phyloP scores from a whole-genome alignment of 2,888 invertebrate genomes.

The Patella depressa region DNA sequence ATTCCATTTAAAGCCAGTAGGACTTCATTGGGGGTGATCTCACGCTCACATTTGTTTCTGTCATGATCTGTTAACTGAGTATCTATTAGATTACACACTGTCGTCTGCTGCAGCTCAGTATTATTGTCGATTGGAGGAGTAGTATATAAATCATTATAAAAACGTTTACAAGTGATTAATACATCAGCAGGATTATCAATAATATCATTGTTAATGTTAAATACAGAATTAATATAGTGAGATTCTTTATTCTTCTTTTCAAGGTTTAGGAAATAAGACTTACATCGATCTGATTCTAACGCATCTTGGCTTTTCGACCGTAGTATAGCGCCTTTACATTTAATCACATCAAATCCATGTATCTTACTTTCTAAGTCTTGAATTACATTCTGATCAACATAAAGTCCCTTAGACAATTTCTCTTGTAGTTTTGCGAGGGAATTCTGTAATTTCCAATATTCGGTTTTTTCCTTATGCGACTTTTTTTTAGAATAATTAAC shows the following conservation, averaged over 20 bases:
- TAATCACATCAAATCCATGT: neutral
- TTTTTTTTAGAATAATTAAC: neutral
- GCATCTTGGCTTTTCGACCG: neutral
- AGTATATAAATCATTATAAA: neutral
- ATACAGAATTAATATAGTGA: neutral
- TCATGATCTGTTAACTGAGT: neutral
- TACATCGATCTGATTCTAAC: neutral
- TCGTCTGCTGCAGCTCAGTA: neutral
- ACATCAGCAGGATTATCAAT: neutral
- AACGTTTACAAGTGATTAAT: neutral
- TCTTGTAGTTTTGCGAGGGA: neutral
- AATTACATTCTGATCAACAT: neutral
- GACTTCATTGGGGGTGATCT: neutral
- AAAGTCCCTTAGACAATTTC: neutral
- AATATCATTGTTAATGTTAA: neutral
- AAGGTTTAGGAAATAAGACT: neutral
- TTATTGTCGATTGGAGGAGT: neutral
- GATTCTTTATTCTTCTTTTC: neutral
- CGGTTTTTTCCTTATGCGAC: neutral
- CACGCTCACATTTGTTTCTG: neutral
- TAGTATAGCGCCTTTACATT: slow-evolving; percentile 1
- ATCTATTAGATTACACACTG: neutral
- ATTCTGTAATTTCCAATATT: neutral
- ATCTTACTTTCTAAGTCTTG: slow-evolving; percentile 3
- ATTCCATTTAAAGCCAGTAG: neutral